Base-by-base conservation (phyloP, 2,113 vertebrate species). In the Tetraodon nigroviridis region DNA sequence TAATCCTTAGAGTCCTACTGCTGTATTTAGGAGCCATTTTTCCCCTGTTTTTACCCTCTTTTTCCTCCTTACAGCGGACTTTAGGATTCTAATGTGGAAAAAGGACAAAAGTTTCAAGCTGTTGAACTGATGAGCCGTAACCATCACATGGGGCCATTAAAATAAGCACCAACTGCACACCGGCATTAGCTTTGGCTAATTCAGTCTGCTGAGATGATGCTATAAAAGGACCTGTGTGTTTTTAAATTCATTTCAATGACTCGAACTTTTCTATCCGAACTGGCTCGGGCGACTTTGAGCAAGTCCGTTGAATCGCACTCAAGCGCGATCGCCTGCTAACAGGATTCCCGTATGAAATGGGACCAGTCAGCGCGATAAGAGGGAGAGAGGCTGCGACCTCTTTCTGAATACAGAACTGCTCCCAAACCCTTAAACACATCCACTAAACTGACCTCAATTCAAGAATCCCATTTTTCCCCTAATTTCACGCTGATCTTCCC, bases 401-500 rank as follows among this genome's bases (percentile, higher is more conserved):
- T 37, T 78, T 16, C 65, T 53, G 58, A 75, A 11, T 15, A 41
- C 61, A 66, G 64, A 73, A 67, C 11, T 51, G 14, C 55, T 63
- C 2, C 20, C 50, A 71, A 71, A 71, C 71, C 66, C 79, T 79
- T 75, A 45, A 75, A 74, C 54, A 56, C 55, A 51, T 70, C 60
- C 47, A 57, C 46, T 61, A 60, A 41, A 68, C 64, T 70, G 75
- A 74, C 75, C 70, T 55, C 75, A 46, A 72, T 77, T 73, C 50
- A 75, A 50, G 76, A 83, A 73, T 74, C 57, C 59, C 24, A 69
- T 70, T 70, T 75, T 52, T 52, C 62, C 15, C 18, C 29, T 61
- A 61, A 75, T 79, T 78, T 80, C 61, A 78, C 58, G 73, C 67
- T 55, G 71, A 72, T 71, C 60, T 1, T 44, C 13, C 44, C 44